Evolutionary conservation across 2,113 vertebrate genomes (phyloP).

Genomic region (Taurulus bubalis): DNA sequence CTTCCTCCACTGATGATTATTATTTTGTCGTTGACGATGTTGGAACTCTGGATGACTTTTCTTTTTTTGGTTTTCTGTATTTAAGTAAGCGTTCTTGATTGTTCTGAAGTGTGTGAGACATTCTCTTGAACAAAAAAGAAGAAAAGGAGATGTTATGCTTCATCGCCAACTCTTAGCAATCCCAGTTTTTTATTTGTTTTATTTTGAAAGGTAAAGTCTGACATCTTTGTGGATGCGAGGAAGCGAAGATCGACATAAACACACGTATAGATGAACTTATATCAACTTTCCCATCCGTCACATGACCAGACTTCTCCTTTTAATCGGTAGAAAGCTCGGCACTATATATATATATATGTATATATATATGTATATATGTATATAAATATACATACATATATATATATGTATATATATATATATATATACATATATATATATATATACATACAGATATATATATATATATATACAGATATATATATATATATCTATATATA

Average conservation of each 20-base stretch:
- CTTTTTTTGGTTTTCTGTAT: slow-evolving; percentile 38
- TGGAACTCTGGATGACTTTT: slow-evolving; percentile 32
- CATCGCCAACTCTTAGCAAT: background rate
- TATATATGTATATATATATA: background rate
- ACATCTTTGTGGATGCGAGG: background rate
- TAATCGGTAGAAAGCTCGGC: background rate
- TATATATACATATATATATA: too few species aligned
- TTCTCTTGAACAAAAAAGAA: slow-evolving; percentile 14
- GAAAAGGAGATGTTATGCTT: background rate
- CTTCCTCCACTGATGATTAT: slow-evolving; percentile 40
- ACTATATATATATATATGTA: background rate
- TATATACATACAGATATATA: background rate
- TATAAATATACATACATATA: too few species aligned
- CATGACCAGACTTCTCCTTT: slow-evolving; percentile 21
- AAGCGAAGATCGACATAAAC: background rate
- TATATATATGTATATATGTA: too few species aligned
- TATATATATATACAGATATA: too few species aligned
- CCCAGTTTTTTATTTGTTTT: background rate
- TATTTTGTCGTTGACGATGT: slow-evolving; percentile 22
- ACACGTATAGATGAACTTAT: background rate
- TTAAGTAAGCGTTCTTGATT: slow-evolving; percentile 46
- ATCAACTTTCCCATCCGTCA: background rate
- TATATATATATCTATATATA: background rate
- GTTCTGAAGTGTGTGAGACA: slow-evolving; percentile 28
- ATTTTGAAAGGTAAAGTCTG: background rate